Conservation (phyloP, 2,113 vertebrate genomes). For the Todiramphus saurophagus region DNA sequence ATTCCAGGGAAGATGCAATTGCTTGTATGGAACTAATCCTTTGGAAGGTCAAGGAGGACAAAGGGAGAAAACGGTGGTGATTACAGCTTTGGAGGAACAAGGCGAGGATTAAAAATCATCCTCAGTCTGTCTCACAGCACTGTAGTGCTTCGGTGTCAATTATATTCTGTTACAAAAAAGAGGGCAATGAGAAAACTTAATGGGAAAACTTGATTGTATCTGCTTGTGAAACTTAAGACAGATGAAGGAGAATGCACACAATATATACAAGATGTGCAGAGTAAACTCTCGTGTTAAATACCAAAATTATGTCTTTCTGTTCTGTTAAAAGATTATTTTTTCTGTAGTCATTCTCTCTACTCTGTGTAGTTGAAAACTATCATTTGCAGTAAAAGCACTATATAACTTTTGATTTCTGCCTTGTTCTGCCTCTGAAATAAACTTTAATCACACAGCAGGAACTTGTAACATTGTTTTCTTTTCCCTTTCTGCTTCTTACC, state of each 20-base stretch:
- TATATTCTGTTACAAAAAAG: background rate
- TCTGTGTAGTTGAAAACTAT: background rate
- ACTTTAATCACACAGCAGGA: no score
- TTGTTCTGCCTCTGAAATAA: background rate
- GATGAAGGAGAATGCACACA: background rate
- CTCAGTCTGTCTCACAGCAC: background rate
- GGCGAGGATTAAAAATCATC: background rate
- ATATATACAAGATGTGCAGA: background rate
- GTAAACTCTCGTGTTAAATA: background rate
- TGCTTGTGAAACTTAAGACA: background rate
- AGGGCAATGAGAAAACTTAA: background rate
- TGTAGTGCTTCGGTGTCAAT: background rate
- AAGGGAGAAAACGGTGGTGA: slow-evolving; percentile 69
- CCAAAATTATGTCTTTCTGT: fast-evolving
- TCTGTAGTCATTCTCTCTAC: background rate
- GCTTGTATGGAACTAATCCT: slow-evolving; percentile 85
- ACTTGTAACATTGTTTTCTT: background rate
- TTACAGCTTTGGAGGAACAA: background rate
- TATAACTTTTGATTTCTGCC: background rate
- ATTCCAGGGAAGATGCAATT: slow-evolving; percentile 76
- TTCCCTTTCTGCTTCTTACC: background rate
- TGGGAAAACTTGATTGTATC: background rate
- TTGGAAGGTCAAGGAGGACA: slow-evolving; percentile 81
- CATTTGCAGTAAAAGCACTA: background rate
- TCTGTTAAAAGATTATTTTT: background rate